Base-by-base conservation (phyloP, 2,888 invertebrate species). In the Eupithecia inturbata region DNA sequence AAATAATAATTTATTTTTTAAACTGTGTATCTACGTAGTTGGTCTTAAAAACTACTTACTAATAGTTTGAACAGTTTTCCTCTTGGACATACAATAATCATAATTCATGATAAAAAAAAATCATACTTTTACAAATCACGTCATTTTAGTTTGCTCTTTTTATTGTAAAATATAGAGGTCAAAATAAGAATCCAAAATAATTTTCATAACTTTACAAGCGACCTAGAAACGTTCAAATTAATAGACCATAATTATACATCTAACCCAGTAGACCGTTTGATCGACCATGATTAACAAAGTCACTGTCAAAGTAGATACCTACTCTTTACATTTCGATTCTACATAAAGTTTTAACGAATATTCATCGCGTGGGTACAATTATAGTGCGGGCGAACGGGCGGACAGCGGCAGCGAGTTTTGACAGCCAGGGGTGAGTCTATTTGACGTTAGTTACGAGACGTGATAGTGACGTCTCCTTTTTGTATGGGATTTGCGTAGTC, bases 311-410 rank as follows among this genome's bases (percentile, higher is more conserved):
- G 86, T 84, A 84, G n/a, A 31, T 64, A 33, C n/a, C n/a, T n/a
- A n/a, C 63, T n/a, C 76, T 87, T 86, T 85, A 85, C 83, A 88
- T 87, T 88, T 87, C 82, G 81, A 86, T 85, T 84, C 80, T 82
- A 86, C 85, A 83, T 85, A 85, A 85, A 87, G 85, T 88, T 87
- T 86, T 87, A 88, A 89, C 85, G 87, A 88, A 86, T 86, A 87
- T 84, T 85, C 85, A 86, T 84, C 84, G 83, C 84, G 81, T 80
- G 22, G 14, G 60, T 26, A 22, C 33, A 22, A 12, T 33, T 36
- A 62, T 19, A 66, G 75, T 67, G 69, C 16, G 16, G n/a, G 39
- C 53, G 60, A 7, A 41, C 19, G 57, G 31, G 53, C 19, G 22
- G 10, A 22, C 3, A 57, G 57, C 4, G 26, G 26, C 1, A 57